These are phyloP conservation scores for Leptinotarsa peninsularis DNA, from an alignment of 2,888 invertebrate genomes.

Conservation along the genomic window DNA sequence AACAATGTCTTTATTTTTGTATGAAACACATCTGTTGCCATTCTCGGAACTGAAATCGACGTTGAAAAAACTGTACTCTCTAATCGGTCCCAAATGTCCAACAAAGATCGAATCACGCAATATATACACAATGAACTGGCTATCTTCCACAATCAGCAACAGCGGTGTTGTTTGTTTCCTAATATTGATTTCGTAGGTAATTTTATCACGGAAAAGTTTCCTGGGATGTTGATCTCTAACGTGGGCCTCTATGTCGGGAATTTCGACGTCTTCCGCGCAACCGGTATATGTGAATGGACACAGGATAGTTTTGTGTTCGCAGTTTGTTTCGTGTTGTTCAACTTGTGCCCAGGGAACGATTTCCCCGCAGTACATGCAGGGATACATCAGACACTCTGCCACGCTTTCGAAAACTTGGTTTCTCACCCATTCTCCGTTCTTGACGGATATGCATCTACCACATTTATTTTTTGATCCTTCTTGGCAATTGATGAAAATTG, in stretches of 20 bases:
- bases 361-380: slow-evolving; percentile 8
- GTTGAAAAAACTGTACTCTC: background rate
- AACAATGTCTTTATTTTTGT: slow-evolving; percentile 1
- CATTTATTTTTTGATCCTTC: slow-evolving; percentile 11
- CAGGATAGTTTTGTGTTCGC: slow-evolving; percentile 4
- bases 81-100: background rate
- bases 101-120: slow-evolving; percentile 10
- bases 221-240: background rate
- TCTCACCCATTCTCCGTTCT: slow-evolving; percentile 2
- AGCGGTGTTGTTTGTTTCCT: slow-evolving; percentile 4
- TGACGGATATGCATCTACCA: slow-evolving; percentile 1
- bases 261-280: background rate
- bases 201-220: background rate
- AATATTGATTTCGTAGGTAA: background rate
- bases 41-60: background rate
- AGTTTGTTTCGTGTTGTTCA: slow-evolving; percentile 6
- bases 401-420: slow-evolving; percentile 2
- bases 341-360: slow-evolving; percentile 8
- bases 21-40: background rate
- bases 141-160: slow-evolving; percentile 2
- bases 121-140: slow-evolving; percentile 3
- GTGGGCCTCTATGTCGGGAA: background rate
- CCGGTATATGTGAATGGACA: background rate
- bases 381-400: background rate
- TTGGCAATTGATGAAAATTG: slow-evolving; percentile 15